Conservation (phyloP, 2,888 invertebrate species). For the Chromoteleia sp. region DNA sequence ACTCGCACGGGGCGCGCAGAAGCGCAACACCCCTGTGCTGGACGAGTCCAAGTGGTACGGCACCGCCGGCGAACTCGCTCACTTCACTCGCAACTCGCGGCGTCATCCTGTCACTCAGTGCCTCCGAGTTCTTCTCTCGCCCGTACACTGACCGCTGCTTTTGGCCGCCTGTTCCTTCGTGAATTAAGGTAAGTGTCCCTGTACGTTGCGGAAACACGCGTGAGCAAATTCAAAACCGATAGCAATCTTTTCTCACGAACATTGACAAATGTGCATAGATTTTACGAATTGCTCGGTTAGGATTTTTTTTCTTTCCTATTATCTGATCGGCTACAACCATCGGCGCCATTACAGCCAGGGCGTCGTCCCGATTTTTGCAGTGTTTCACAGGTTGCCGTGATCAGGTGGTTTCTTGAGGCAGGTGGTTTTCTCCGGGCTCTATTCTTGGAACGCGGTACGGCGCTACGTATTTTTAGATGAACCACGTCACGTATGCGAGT, state of each 20-base stretch:
- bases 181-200: constrained; percentile 71
- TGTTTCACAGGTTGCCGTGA: constrained; percentile 77
- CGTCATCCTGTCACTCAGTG: constrained; percentile 77
- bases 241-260: not conserved
- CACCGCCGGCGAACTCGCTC: constrained; percentile 80
- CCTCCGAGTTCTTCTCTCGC: constrained; percentile 72
- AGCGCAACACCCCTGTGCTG: constrained; percentile 71
- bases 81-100: constrained; percentile 80
- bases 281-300: too few relatives aligned
- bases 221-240: not conserved
- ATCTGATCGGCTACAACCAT: constrained; percentile 74
- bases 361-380: constrained; percentile 67
- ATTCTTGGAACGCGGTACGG: constrained; percentile 75
- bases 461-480: constrained; percentile 35
- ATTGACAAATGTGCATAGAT: too few relatives aligned
- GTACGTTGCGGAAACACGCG: not conserved
- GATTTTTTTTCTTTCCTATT: constrained; percentile 5
- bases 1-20: constrained; percentile 8
- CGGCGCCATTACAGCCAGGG: constrained; percentile 81
- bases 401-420: constrained; percentile 78
- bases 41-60: constrained; percentile 78
- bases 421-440: constrained; percentile 76
- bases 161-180: constrained; percentile 59
- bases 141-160: constrained; percentile 70
- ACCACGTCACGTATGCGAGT: constrained; percentile 16